phyloP scores from a whole-genome alignment of 2,888 invertebrate species.

The Alsophila aescularia region DNA sequence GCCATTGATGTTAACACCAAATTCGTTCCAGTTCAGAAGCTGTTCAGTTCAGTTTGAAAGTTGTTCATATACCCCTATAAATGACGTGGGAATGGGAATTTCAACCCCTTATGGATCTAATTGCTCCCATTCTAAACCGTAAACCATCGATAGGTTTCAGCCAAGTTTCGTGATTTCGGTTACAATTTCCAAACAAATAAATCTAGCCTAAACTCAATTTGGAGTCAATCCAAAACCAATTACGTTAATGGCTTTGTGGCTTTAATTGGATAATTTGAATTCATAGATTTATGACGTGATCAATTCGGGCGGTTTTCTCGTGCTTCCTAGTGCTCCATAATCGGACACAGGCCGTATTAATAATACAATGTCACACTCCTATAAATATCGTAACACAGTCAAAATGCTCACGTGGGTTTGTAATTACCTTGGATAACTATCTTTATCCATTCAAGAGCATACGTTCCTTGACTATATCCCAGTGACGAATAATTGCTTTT shows the following conservation, averaged over 20 bases:
- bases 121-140: background rate
- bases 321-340: constrained; percentile 31
- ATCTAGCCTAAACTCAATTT: constrained; percentile 22
- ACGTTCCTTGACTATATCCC: too few species aligned
- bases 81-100: too few species aligned
- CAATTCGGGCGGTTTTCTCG: constrained; percentile 29
- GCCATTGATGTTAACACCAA: too few species aligned
- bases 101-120: too few species aligned
- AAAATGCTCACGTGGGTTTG: too few species aligned
- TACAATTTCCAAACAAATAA: constrained; percentile 21
- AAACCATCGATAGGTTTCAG: constrained; percentile 15
- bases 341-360: constrained; percentile 18
- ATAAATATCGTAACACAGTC: background rate
- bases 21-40: too few species aligned
- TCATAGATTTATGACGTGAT: constrained; percentile 38
- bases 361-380: constrained; percentile 21
- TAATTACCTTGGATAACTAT: too few species aligned
- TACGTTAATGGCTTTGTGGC: constrained; percentile 38
- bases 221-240: constrained; percentile 37
- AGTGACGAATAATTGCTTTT: too few species aligned
- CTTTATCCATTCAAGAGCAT: too few species aligned
- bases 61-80: too few species aligned
- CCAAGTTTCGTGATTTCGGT: constrained; percentile 9
- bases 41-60: too few species aligned
- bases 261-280: constrained; percentile 46